phyloP scores from a whole-genome alignment of 2,113 vertebrate species.

The Ochotona curzoniae region DNA sequence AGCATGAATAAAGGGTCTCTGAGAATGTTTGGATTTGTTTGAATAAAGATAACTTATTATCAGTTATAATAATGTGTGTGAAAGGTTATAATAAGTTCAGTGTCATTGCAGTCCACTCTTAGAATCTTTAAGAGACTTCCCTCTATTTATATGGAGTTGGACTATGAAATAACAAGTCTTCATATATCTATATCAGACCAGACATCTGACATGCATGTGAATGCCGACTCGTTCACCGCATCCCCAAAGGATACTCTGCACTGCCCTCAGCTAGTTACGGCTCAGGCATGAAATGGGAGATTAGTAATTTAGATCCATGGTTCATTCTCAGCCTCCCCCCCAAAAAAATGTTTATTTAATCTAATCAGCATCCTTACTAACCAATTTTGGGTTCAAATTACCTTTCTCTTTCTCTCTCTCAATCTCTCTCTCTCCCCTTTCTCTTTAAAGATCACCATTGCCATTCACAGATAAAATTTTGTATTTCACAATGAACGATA shows the following conservation, averaged over 20 bases:
- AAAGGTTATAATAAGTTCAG: background rate
- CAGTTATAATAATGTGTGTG: too few relatives aligned
- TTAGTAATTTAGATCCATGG: constrained; percentile 44
- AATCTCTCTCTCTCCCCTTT: too few relatives aligned
- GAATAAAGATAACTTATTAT: background rate
- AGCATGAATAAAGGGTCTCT: background rate
- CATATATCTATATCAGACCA: background rate
- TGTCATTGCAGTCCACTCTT: background rate
- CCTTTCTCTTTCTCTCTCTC: background rate
- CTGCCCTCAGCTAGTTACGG: constrained; percentile 48
- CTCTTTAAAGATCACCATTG: background rate
- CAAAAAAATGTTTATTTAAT: constrained; percentile 18
- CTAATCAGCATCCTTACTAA: background rate
- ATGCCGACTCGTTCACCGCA: background rate
- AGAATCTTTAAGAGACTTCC: background rate
- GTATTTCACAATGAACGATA: background rate
- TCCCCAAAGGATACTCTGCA: background rate
- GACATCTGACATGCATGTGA: constrained; percentile 54
- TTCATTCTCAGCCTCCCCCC: too few relatives aligned
- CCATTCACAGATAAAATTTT: constrained; percentile 17
- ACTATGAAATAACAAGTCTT: constrained; percentile 36
- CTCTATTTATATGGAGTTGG: background rate
- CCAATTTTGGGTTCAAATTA: constrained; percentile 49
- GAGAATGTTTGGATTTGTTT: constrained; percentile 17
- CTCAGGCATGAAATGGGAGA: constrained; percentile 44